Percentiles rank a stretch among this genome's conserved stretches.
Conservation (phyloP, 2,113 vertebrate species). For the Ochotona princeps region DNA sequence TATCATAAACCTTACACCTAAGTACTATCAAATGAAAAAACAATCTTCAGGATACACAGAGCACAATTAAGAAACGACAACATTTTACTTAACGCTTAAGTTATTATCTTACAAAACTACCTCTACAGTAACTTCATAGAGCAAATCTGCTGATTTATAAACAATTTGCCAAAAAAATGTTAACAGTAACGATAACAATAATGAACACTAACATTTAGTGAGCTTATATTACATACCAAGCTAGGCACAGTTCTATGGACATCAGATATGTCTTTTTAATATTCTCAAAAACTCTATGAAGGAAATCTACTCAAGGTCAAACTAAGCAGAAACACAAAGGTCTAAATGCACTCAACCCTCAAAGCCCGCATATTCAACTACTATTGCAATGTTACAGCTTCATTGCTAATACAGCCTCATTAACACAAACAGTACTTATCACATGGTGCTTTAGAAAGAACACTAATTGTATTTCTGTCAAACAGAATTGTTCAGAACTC, state of each 20-base stretch:
- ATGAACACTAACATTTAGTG: slow-evolving; percentile 13
- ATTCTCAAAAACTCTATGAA: slow-evolving; percentile 49
- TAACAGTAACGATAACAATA: background rate
- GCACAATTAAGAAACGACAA: background rate
- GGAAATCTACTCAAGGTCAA: slow-evolving; percentile 23
- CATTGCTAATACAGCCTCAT: background rate
- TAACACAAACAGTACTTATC: background rate
- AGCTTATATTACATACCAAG: slow-evolving; percentile 34
- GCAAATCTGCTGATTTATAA: slow-evolving; percentile 7
- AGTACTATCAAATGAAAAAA: background rate
- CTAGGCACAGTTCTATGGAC: slow-evolving; percentile 20
- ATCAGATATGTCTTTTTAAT: slow-evolving; percentile 54
- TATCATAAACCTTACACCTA: slow-evolving; percentile 34
- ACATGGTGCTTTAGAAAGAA: background rate
- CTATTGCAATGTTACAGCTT: background rate
- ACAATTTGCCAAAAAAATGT: slow-evolving; percentile 11
- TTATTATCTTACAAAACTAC: slow-evolving; percentile 26
- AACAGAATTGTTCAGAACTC: background rate
- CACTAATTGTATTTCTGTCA: slow-evolving; percentile 34
- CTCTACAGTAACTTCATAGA: background rate
- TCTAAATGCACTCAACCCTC: background rate
- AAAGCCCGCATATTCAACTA: slow-evolving; percentile 9
- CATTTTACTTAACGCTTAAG: background rate
- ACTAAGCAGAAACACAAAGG: background rate
- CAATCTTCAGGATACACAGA: background rate